These are phyloP conservation scores for Agapornis roseicollis DNA, from an alignment of 2,113 vertebrate species.

Conservation along the genomic window DNA sequence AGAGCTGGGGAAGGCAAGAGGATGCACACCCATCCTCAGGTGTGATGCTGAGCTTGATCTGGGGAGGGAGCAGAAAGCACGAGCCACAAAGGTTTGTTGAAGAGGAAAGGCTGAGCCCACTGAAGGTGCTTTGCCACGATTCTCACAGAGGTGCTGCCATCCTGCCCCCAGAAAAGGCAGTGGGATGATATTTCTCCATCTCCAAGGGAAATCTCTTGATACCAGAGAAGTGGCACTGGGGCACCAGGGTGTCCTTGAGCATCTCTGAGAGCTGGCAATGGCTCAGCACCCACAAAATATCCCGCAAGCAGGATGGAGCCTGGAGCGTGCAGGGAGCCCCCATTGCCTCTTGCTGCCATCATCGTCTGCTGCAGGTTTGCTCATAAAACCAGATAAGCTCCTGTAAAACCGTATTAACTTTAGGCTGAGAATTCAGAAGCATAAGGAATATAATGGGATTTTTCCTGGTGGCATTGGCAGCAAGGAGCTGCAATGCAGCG, in stretches of 20 bases:
- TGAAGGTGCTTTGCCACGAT: neutral
- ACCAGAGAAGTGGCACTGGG: neutral
- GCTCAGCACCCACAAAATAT: neutral
- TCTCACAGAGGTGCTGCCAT: neutral
- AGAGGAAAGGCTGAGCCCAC: neutral
- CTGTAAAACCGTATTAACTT: neutral
- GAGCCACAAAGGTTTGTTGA: neutral
- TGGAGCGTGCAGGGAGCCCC: rapidly evolving
- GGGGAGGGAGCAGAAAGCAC: neutral
- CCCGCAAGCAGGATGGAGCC: neutral
- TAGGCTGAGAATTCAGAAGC: neutral
- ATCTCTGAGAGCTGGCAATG: neutral
- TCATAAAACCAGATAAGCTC: neutral
- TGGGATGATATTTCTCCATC: neutral
- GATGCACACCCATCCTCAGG: rapidly evolving
- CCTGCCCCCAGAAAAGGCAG: neutral
- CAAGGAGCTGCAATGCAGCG: neutral
- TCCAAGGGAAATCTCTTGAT: neutral
- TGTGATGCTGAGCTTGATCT: rapidly evolving
- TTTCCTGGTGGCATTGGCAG: neutral
- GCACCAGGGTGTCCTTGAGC: neutral
- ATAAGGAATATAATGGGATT: neutral
- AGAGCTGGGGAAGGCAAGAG: neutral
- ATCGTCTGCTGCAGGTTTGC: neutral
- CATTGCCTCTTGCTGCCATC: neutral